phyloP scores from a whole-genome alignment of 2,888 invertebrate genomes.

The Oscheius sp. region DNA sequence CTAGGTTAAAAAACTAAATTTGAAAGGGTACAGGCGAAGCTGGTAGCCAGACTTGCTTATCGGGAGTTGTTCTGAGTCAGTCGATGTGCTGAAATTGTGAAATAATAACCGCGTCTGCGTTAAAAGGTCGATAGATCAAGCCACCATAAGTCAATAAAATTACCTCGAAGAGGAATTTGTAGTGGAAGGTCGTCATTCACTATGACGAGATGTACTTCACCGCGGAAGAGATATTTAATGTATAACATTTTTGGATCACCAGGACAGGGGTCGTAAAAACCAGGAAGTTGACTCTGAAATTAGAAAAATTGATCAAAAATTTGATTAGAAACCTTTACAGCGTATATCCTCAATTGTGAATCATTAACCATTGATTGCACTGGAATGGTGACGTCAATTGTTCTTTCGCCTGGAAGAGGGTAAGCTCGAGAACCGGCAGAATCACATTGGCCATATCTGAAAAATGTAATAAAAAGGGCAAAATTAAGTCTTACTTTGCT shows the following conservation, averaged over 20 bases:
- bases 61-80: constrained; percentile 4
- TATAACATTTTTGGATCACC: constrained; percentile 89
- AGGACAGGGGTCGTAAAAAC: constrained; percentile 91
- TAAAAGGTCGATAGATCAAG: too few relatives aligned
- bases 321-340: constrained; percentile 54
- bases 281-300: constrained; percentile 88
- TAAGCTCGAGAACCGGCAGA: constrained; percentile 50
- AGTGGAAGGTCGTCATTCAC: constrained; percentile 83
- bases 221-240: constrained; percentile 85
- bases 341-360: constrained; percentile 77
- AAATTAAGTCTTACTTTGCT: constrained; percentile 78
- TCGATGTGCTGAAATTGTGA: constrained; percentile 30
- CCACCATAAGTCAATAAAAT: too few relatives aligned
- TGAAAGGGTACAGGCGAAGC: neutral
- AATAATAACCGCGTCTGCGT: neutral
- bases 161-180: constrained; percentile 81
- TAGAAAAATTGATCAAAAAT: neutral
- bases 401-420: constrained; percentile 62
- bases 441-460: constrained; percentile 53
- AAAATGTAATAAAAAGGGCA: too few relatives aligned
- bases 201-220: constrained; percentile 81
- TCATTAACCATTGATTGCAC: constrained; percentile 91
- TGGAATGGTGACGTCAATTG: constrained; percentile 87
- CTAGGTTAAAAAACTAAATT: neutral
- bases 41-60: constrained; percentile 1